These are phyloP conservation scores for Anthopleura xanthogrammica DNA, from an alignment of 92 coral and sea anemone species.

Conservation along the genomic window DNA sequence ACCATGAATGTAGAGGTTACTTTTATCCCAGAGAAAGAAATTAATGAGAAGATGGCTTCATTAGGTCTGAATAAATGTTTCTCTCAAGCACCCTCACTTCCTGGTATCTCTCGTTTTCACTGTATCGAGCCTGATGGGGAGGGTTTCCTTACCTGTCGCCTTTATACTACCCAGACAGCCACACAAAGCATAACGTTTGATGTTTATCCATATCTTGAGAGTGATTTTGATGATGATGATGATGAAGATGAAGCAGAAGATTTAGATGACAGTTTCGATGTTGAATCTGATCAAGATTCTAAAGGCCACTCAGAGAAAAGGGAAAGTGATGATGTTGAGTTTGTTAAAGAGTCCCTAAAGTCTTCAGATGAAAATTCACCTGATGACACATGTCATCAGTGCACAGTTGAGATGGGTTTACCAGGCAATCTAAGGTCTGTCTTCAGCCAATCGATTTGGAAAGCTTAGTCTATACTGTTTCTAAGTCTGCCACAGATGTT, in stretches of 20 bases:
- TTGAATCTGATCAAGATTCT: conserved; percentile 16
- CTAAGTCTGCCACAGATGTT: conserved; percentile 20
- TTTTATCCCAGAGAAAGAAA: conserved; percentile 38
- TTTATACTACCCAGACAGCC: conserved; percentile 48
- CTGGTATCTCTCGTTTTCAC: conserved; percentile 53
- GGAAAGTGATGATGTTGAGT: conserved; percentile 15
- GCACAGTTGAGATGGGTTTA: conserved; percentile 22
- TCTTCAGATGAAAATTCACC: conserved; percentile 16
- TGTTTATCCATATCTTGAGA: conserved; percentile 18
- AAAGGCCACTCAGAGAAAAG: conserved; percentile 16
- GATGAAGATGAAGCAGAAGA: conserved; percentile 16
- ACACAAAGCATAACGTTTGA: conserved; percentile 16
- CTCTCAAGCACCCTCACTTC: conserved; percentile 47
- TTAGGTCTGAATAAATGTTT: conserved; percentile 47
- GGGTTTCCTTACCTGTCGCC: conserved; percentile 49
- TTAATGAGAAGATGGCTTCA: conserved; percentile 38
- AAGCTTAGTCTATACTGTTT: conserved; percentile 27
- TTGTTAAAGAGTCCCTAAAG: conserved; percentile 17
- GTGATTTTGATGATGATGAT: conserved; percentile 11
- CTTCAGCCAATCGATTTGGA: conserved; percentile 36
- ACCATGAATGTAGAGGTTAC: conserved; percentile 46
- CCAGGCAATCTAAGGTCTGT: conserved; percentile 15
- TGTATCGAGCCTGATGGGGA: conserved; percentile 53
- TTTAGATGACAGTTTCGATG: conserved; percentile 15
- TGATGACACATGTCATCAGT: conserved; percentile 10